Evolutionary conservation across 1,140 invertebrate species (phyloP).

Genomic region (Drosophila sp.): DNA sequence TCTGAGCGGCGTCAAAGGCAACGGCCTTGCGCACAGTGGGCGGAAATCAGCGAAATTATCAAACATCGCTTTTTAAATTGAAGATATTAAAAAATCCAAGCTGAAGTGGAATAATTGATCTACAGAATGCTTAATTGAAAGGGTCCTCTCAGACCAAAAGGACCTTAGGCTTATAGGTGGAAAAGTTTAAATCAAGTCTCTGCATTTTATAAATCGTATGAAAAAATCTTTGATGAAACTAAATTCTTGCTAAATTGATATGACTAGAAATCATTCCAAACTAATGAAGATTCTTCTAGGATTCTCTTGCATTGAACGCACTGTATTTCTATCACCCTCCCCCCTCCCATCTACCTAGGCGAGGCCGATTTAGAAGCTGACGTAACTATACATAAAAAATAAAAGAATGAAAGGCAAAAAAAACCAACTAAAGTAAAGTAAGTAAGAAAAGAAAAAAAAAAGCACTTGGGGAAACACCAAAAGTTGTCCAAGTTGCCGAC

Average conservation of each 20-base stretch:
- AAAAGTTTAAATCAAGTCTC: too few species aligned
- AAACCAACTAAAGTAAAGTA: slow-evolving; percentile 3
- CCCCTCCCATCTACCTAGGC: background rate
- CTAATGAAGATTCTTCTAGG: too few species aligned
- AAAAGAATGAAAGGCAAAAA: background rate
- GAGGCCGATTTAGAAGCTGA: slow-evolving; percentile 41
- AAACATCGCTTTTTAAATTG: too few species aligned
- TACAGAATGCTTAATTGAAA: too few species aligned
- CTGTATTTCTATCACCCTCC: background rate
- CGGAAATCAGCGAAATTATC: background rate
- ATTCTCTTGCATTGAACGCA: background rate
- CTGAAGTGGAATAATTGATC: too few species aligned
- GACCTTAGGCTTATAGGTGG: too few species aligned
- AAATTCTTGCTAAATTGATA: too few species aligned
- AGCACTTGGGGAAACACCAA: slow-evolving; percentile 62
- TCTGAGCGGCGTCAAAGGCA: slow-evolving; percentile 20
- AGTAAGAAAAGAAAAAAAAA: slow-evolving; percentile 15
- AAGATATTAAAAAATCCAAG: too few species aligned
- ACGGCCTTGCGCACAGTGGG: slow-evolving; percentile 32
- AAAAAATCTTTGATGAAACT: too few species aligned
- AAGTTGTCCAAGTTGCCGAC: slow-evolving; percentile 72
- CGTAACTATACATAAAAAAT: slow-evolving; percentile 43
- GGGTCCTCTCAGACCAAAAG: too few species aligned
- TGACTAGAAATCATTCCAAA: too few species aligned
- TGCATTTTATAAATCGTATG: too few species aligned